Evolutionary conservation across 2,113 vertebrate genomes (phyloP).

Genomic region (Platanista minor): DNA sequence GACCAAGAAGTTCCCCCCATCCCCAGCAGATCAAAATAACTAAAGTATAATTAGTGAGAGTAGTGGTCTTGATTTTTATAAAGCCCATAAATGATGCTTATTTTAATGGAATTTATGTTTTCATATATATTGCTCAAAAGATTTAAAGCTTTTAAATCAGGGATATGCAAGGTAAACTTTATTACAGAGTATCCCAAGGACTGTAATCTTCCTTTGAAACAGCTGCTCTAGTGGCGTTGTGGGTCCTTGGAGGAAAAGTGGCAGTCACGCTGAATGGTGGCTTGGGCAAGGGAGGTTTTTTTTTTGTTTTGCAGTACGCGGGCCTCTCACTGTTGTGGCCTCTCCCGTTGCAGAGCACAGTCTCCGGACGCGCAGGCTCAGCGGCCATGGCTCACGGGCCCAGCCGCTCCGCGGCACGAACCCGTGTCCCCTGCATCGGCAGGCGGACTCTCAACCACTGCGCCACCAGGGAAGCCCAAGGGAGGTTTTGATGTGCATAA

Average conservation of each 20-base stretch:
- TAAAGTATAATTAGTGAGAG: not conserved
- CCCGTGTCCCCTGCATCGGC: no score
- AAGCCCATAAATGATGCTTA: not conserved
- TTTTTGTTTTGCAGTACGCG: no score
- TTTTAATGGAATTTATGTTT: constrained; percentile 6
- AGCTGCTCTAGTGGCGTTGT: constrained; percentile 7
- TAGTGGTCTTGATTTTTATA: not conserved
- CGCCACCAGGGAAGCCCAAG: no score
- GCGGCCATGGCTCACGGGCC: no score
- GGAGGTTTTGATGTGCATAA: constrained; percentile 49
- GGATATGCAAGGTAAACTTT: constrained; percentile 23
- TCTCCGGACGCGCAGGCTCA: no score
- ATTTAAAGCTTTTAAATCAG: constrained; percentile 15
- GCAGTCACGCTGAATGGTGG: constrained; percentile 48
- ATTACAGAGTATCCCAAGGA: not conserved
- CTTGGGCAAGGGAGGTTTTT: not conserved
- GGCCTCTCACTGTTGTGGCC: no score
- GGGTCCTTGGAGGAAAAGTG: constrained; percentile 6
- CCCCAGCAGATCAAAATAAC: not conserved
- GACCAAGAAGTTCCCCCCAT: not conserved
- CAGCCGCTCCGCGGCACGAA: no score
- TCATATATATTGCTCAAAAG: not conserved
- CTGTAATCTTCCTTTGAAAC: not conserved
- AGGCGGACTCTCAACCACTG: no score
- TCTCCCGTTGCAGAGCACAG: no score